Conservation (phyloP, 2,113 vertebrate genomes). For the Hirundichthys speculiger region DNA sequence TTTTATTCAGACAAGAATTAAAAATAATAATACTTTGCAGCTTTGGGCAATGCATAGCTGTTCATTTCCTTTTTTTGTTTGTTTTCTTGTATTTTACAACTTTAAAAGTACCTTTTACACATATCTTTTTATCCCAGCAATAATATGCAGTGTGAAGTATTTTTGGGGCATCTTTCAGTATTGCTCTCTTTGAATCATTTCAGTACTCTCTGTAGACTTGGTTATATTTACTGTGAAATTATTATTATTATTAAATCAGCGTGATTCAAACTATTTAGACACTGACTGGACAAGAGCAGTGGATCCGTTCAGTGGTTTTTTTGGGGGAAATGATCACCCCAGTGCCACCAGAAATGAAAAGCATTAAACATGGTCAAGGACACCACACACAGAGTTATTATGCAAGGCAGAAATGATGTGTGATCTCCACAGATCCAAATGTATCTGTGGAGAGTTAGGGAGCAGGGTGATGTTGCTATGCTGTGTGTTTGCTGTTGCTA, state of each 20-base stretch:
- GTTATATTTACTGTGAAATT: too few relatives aligned
- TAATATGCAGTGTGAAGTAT: too few relatives aligned
- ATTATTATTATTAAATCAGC: too few relatives aligned
- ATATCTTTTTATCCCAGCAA: too few relatives aligned
- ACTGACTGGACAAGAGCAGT: slow-evolving; percentile 1
- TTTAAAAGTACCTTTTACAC: too few relatives aligned
- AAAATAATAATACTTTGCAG: too few relatives aligned
- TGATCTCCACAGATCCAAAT: slow-evolving; percentile 19
- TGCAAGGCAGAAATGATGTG: slow-evolving; percentile 5
- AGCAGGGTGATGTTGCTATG: not conserved
- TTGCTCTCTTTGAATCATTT: too few relatives aligned
- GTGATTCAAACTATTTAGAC: not conserved
- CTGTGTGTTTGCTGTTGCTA: slow-evolving; percentile 4
- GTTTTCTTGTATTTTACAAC: too few relatives aligned
- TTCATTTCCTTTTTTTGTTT: too few relatives aligned
- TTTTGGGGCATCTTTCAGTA: too few relatives aligned
- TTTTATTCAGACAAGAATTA: not conserved
- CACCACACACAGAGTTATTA: slow-evolving; percentile 2
- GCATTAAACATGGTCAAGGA: not conserved
- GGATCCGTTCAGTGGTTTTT: slow-evolving; percentile 3
- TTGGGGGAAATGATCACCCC: slow-evolving; percentile 5
- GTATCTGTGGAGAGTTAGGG: not conserved
- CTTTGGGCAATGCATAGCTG: too few relatives aligned
- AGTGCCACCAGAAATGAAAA: slow-evolving; percentile 5
- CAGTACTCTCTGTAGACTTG: too few relatives aligned